These are phyloP conservation scores for Hipparchia semele DNA, from an alignment of 2,888 invertebrate genomes.

Conservation along the genomic window DNA sequence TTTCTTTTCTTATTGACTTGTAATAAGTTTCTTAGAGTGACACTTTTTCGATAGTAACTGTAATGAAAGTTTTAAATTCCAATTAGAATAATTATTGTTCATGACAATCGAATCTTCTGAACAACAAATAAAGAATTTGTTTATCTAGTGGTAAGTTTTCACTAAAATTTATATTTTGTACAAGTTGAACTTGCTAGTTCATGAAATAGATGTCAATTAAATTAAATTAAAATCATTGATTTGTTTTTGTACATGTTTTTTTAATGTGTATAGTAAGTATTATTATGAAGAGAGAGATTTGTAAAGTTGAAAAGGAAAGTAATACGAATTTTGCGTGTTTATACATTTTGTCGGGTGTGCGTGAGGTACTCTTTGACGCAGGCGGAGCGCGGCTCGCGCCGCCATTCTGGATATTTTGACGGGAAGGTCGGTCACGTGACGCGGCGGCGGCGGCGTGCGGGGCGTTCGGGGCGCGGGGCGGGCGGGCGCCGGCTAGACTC, in stretches of 20 bases:
- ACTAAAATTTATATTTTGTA: not conserved
- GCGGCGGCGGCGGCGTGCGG: slow-evolving; percentile 67
- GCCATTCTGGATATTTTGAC: slow-evolving; percentile 89
- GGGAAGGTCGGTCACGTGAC: slow-evolving; percentile 93
- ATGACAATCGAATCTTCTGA: not conserved
- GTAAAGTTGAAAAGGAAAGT: slow-evolving; percentile 3
- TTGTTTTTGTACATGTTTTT: not conserved
- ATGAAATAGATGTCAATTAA: too few species aligned
- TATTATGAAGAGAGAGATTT: not conserved
- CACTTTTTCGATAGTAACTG: too few species aligned
- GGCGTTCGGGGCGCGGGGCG: slow-evolving; percentile 57
- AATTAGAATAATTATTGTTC: not conserved
- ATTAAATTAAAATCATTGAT: not conserved
- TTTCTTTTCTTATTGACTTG: not conserved
- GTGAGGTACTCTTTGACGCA: slow-evolving; percentile 52
- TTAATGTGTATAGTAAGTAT: not conserved
- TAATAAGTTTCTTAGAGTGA: not conserved
- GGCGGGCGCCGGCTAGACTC: slow-evolving; percentile 84
- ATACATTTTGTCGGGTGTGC: not conserved
- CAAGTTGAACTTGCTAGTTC: not conserved
- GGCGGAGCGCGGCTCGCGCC: slow-evolving; percentile 72
- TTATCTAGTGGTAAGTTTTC: not conserved
- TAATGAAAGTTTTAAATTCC: not conserved
- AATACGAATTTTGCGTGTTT: not conserved
- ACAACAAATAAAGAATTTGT: slow-evolving; percentile 6